Evolutionary conservation across 2,888 invertebrate species (phyloP).

Genomic region (Choreutis nemorana): DNA sequence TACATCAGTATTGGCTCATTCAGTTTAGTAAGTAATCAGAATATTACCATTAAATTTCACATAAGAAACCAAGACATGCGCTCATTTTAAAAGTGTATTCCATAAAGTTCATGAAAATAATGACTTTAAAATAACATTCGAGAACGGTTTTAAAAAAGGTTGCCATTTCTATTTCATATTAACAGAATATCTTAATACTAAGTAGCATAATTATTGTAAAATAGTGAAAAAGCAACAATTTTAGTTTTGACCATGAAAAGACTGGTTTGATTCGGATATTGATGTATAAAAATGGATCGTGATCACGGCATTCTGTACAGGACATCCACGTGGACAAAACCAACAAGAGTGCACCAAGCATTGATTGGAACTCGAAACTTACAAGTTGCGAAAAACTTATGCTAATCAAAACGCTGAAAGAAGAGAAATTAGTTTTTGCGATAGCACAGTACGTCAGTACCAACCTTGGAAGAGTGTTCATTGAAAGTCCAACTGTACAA

Average conservation of each 20-base stretch:
- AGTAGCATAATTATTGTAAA: too few species aligned
- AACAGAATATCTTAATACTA: too few species aligned
- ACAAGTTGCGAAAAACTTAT: conserved; percentile 82
- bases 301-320: conserved; percentile 52
- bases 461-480: conserved; percentile 80
- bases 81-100: too few species aligned
- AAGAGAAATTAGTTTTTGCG: conserved; percentile 83
- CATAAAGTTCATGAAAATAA: too few species aligned
- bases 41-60: too few species aligned
- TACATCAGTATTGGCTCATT: conserved; percentile 68
- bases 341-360: conserved; percentile 24
- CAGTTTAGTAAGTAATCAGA: conserved; percentile 56
- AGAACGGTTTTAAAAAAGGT: too few species aligned
- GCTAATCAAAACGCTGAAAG: conserved; percentile 77
- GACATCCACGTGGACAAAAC: conserved; percentile 61
- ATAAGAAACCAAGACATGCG: too few species aligned
- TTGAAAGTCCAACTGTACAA: conserved; percentile 82
- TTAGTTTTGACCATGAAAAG: conserved; percentile 1
- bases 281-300: too few species aligned
- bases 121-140: too few species aligned
- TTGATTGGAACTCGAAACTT: conserved; percentile 71
- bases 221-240: too few species aligned
- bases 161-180: too few species aligned
- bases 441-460: conserved; percentile 81
- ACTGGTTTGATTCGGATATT: too few species aligned